phyloP scores from a whole-genome alignment of 2,113 vertebrate species.

The Passer montanus region DNA sequence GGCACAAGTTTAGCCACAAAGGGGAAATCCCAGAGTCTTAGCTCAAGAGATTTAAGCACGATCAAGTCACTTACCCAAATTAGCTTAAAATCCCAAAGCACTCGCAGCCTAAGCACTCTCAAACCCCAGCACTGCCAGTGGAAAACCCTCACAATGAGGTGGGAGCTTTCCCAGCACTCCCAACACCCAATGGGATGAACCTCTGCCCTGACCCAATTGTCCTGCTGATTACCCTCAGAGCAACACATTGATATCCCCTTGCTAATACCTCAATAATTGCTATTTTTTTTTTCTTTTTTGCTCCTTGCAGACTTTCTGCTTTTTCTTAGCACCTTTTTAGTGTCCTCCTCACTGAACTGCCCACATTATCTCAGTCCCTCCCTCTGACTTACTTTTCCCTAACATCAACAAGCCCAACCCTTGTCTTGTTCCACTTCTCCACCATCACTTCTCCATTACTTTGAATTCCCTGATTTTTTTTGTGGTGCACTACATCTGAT shows the following conservation, averaged over 20 bases:
- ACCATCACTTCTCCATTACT: not conserved
- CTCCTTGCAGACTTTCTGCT: not conserved
- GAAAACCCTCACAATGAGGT: not conserved
- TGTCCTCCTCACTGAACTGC: not conserved
- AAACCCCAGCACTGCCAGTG: not conserved
- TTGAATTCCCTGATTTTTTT: not conserved
- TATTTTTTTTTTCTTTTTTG: not conserved
- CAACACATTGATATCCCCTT: rapidly evolving
- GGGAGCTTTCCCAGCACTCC: not conserved
- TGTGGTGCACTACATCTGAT: not conserved
- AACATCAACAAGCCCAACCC: not conserved
- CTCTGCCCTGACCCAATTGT: not conserved
- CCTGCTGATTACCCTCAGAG: not conserved
- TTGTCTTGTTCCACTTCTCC: not conserved
- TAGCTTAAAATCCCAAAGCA: not conserved
- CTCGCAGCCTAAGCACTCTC: not conserved
- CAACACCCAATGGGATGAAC: not conserved
- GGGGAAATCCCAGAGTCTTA: slow-evolving; percentile 8
- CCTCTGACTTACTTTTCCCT: slow-evolving; percentile 17
- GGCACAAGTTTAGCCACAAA: not conserved
- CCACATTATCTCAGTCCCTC: not conserved
- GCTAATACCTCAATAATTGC: not conserved
- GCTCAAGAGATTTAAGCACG: not conserved
- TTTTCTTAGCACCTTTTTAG: not conserved
- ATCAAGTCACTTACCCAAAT: slow-evolving; percentile 15